Conservation (phyloP, 2,797 vertebrate genomes). For the Sebastes cheni region DNA sequence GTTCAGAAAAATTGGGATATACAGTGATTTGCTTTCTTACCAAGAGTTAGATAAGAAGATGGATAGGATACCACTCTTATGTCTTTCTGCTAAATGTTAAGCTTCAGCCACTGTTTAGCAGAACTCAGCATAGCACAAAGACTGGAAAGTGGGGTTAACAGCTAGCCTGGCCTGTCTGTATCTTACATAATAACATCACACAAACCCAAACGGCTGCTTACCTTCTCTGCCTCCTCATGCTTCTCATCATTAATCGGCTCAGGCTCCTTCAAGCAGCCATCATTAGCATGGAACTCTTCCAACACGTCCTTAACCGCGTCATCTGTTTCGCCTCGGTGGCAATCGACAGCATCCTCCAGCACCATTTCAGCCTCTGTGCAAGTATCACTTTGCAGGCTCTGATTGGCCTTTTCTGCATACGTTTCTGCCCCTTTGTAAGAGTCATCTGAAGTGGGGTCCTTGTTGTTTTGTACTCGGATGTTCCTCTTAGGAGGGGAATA, state of each 20-base stretch:
- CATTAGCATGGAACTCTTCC: not conserved
- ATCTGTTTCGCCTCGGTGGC: not conserved
- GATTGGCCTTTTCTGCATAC: not conserved
- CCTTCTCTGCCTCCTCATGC: constrained; percentile 28
- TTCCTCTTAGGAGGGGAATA: not conserved
- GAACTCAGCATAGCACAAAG: not conserved
- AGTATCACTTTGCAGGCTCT: not conserved
- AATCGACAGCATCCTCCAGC: not conserved
- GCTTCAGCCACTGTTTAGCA: not conserved
- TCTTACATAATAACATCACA: not conserved
- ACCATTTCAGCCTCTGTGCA: not conserved
- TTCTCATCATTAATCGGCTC: not conserved
- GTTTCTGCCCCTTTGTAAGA: not conserved
- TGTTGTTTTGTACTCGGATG: not conserved
- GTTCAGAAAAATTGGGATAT: not conserved
- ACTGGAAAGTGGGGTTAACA: not conserved
- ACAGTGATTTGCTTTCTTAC: not conserved
- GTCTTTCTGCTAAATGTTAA: not conserved
- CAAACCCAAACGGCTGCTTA: constrained; percentile 1
- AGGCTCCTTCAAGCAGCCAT: not conserved
- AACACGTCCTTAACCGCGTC: not conserved
- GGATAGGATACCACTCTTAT: rapidly evolving
- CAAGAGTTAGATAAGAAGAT: not conserved
- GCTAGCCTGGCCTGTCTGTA: not conserved
- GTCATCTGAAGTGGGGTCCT: not conserved